Percentiles rank a stretch among this genome's conserved stretches.
Evolutionary conservation across 2,888 invertebrate species (phyloP).

Genomic region (Salpingus planirostris): DNA sequence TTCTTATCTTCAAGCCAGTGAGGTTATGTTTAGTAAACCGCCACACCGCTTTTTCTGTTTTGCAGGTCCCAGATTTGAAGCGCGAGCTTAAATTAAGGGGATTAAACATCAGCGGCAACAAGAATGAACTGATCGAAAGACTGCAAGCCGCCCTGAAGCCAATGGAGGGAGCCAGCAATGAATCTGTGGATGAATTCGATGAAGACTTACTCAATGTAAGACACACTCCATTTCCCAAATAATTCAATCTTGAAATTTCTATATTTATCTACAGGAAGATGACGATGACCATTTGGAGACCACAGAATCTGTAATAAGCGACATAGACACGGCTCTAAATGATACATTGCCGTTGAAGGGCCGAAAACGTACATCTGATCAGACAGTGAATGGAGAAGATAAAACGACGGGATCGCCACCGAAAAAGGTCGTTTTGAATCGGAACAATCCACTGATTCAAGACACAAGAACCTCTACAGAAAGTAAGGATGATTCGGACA

Average conservation of each 20-base stretch:
- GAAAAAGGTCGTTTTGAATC: conserved; percentile 57
- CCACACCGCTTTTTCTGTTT: too few relatives aligned
- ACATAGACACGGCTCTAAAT: conserved; percentile 32
- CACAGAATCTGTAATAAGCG: conserved; percentile 33
- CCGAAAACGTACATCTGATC: conserved; percentile 29
- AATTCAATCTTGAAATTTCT: conserved; percentile 4
- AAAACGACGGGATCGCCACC: conserved; percentile 33
- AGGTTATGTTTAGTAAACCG: too few relatives aligned
- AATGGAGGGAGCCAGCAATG: conserved; percentile 26
- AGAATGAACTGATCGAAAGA: conserved; percentile 70
- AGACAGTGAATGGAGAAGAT: conserved; percentile 21
- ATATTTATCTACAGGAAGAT: conserved; percentile 27
- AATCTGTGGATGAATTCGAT: conserved; percentile 47
- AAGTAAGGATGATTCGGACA: conserved; percentile 21
- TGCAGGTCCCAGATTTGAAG: conserved; percentile 76
- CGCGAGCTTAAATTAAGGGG: conserved; percentile 73
- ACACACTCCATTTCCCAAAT: conserved; percentile 8
- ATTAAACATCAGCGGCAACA: conserved; percentile 66
- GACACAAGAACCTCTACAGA: conserved; percentile 19
- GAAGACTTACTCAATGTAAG: conserved; percentile 49
- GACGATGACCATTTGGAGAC: conserved; percentile 36
- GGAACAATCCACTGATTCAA: conserved; percentile 37
- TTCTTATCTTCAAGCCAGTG: too few relatives aligned
- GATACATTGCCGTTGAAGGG: conserved; percentile 19
- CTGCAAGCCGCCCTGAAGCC: conserved; percentile 53